A percentile compares a stretch with the other conserved stretches of the same genome.
Evolutionary conservation across 2,888 invertebrate genomes (phyloP).

Genomic region (Acrocera orbiculus): DNA sequence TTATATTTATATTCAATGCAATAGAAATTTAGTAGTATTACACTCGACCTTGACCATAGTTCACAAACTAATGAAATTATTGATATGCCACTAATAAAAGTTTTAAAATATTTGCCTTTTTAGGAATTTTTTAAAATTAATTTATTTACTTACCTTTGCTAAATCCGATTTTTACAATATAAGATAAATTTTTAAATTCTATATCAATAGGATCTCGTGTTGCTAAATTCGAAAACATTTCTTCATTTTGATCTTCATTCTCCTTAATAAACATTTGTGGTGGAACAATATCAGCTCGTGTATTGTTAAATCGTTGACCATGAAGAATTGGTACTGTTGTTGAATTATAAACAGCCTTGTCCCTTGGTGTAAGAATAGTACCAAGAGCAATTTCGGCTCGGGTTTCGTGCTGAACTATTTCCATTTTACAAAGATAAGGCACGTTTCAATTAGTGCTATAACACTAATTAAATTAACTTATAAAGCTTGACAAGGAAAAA

Average conservation of each 20-base stretch:
- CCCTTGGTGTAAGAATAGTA: not conserved
- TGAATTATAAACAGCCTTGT: conserved; percentile 12
- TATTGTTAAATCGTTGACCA: conserved; percentile 6
- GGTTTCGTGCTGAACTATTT: not conserved
- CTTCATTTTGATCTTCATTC: conserved; percentile 6
- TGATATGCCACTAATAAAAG: no score
- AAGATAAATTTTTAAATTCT: conserved; percentile 53
- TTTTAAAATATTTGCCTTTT: no score
- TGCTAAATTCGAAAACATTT: conserved; percentile 25
- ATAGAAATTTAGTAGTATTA: no score
- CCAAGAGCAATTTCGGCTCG: not conserved
- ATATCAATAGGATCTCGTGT: conserved; percentile 45
- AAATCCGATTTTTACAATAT: conserved; percentile 48
- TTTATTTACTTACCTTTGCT: conserved; percentile 53
- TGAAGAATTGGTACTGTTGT: conserved; percentile 10
- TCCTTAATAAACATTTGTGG: conserved; percentile 6
- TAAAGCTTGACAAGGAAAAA: no score
- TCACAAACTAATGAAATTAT: no score
- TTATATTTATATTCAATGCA: no score
- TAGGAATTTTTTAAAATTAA: no score
- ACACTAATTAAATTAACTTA: no score
- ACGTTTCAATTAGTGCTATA: no score
- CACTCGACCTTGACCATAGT: no score
- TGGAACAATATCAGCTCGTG: conserved; percentile 3
- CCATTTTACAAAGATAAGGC: no score